Base-by-base conservation (phyloP, 2,888 invertebrate species). In the Zhengitettix transpicula region DNA sequence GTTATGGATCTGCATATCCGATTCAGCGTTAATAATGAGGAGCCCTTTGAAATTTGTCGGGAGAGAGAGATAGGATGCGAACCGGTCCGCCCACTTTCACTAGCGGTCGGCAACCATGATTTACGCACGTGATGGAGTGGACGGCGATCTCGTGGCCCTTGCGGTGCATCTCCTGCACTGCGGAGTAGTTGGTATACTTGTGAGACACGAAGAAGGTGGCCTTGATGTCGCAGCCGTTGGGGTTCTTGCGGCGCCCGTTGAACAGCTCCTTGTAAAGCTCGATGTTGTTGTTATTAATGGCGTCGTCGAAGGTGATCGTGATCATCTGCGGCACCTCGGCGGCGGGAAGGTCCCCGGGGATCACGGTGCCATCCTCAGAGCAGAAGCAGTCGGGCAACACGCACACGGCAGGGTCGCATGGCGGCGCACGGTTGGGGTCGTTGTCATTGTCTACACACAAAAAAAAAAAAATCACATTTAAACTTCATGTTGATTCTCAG, bases 211-310 rank as follows among this genome's bases (percentile, higher is more conserved):
- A 94, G 82, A 83, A 94, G 60, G 92, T 93, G 55, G 90, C 85
- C 74, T 89, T 93, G 74, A 94, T 91, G 72, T 91, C 88, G 73
- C 93, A 94, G 63, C 92, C 92, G 71, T 94, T 94, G 58, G 93
- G 92, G 71, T 94, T 94, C 74, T 89, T 89, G 65, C 93, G 83
- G 68, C 88, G 86, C 62, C 85, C 84, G 72, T 86, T 89, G 76
- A 94, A 93, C 65, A 94, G 91, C 69, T 92, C 91, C 72, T 89
- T 89, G 80, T 93, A 94, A 57, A 94, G 76, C 68, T 90, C 92
- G 71, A 93, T 93, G 75, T 94, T 94, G 76, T 94, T 92, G 75
- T 92, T 92, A 74, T 94, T 94, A 74, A 94, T 90, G 69, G 93
- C 93, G 69, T 93, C 93, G 71, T 94, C 93, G 72, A 94, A 94